Conservation (phyloP, 2,113 vertebrate species). For the Percina caprodes region DNA sequence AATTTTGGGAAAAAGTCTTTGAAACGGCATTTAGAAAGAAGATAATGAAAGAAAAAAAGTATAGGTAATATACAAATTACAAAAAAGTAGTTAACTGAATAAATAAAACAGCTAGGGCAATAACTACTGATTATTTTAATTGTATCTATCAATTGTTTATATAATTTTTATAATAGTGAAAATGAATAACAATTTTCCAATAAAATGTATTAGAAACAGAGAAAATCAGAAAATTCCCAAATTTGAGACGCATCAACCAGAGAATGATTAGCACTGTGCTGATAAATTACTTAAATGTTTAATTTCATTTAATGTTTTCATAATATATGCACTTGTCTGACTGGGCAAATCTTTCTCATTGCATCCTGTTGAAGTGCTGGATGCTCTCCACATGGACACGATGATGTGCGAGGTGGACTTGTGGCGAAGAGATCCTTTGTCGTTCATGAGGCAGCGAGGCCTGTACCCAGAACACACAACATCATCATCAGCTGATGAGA, state of each 20-base stretch:
- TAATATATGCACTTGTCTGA: background rate
- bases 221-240: background rate
- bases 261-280: background rate
- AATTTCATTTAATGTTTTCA: background rate
- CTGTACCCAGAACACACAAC: background rate
- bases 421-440: slow-evolving; percentile 81
- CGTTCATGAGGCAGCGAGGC: slow-evolving; percentile 51
- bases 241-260: background rate
- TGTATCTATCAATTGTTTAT: background rate
- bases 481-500: slow-evolving; percentile 6
- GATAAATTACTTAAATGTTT: background rate
- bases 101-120: too few species aligned
- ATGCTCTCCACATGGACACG: slow-evolving; percentile 92
- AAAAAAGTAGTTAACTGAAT: background rate
- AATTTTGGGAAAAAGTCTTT: background rate
- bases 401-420: slow-evolving; percentile 87
- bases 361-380: slow-evolving; percentile 83
- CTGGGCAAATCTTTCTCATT: background rate
- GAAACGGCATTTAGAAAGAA: background rate
- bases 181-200: background rate
- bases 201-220: background rate
- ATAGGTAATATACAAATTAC: background rate
- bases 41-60: background rate
- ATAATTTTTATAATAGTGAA: background rate
- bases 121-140: background rate